Conservation (phyloP, 2,888 invertebrate species). For the Caenorhabditis doughertyi region DNA sequence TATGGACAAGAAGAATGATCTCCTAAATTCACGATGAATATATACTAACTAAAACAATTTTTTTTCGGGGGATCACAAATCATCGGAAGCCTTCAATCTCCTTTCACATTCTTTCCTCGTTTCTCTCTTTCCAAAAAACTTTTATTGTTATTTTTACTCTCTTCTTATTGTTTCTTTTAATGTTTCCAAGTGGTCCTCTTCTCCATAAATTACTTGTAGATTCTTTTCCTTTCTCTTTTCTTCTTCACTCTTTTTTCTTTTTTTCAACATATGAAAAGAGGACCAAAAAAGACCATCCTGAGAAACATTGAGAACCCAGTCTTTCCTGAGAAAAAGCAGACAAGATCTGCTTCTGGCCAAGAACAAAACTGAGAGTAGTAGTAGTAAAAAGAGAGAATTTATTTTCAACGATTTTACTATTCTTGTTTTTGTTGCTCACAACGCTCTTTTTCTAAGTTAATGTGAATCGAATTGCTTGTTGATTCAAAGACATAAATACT, state of each 20-base stretch:
- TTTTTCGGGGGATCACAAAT: conserved; percentile 10
- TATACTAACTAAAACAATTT: conserved; percentile 1
- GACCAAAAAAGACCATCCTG: conserved; percentile 38
- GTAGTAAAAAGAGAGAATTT: neutral
- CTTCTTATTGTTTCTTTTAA: neutral
- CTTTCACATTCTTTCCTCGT: neutral
- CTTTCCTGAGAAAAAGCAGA: conserved; percentile 14
- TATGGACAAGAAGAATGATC: neutral
- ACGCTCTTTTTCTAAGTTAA: neutral
- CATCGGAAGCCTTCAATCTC: neutral
- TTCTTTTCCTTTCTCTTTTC: neutral
- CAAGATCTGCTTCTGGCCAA: neutral
- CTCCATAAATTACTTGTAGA: conserved; percentile 8
- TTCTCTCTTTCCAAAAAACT: conserved; percentile 1
- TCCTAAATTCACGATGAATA: too few species aligned
- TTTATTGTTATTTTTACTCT: conserved; percentile 5
- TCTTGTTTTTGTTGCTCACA: conserved; percentile 9
- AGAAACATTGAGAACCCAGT: conserved; percentile 9
- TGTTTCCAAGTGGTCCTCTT: conserved; percentile 34
- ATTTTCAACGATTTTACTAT: neutral
- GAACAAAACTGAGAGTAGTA: conserved; percentile 12
- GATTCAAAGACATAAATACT: neutral
- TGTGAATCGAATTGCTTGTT: neutral
- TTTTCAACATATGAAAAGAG: conserved; percentile 34
- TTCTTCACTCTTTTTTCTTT: conserved; percentile 7